Conservation (phyloP, 2,113 vertebrate genomes). For the Spea multiplicata region DNA sequence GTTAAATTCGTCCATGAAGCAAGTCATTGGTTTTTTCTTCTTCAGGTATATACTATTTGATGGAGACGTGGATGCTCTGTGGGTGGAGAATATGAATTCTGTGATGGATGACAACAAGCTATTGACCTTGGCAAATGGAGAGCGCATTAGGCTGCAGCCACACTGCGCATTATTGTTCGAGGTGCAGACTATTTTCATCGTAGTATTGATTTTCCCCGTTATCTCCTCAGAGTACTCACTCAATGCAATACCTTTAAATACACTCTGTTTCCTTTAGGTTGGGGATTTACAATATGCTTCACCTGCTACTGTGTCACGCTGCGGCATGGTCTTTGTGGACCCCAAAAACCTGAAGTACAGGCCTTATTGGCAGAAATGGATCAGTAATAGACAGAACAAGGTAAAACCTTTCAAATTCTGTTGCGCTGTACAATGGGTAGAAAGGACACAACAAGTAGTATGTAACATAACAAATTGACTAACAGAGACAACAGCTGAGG, state of each 20-base stretch:
- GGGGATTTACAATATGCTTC: conserved; percentile 96
- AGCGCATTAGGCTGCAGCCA: conserved; percentile 85
- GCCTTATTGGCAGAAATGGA: conserved; percentile 91
- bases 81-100: conserved; percentile 99
- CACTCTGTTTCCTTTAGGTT: conserved; percentile 68
- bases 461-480: too few relatives aligned
- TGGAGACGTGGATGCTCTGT: conserved; percentile 93
- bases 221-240: not conserved
- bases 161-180: conserved; percentile 95
- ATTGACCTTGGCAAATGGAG: conserved; percentile 91
- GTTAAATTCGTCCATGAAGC: not conserved
- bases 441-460: too few relatives aligned
- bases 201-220: conserved; percentile 17
- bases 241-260: not conserved
- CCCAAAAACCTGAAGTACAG: conserved; percentile 88
- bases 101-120: conserved; percentile 98
- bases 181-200: conserved; percentile 56
- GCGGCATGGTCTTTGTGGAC: conserved; percentile 96
- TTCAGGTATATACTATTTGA: conserved; percentile 94
- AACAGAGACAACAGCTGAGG: too few relatives aligned
- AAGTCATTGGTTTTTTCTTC: not conserved
- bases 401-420: conserved; percentile 62
- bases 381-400: conserved; percentile 67
- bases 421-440: too few relatives aligned
- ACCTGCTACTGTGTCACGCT: conserved; percentile 92